A percentile compares a stretch with the other conserved stretches of the same genome.
phyloP scores from a whole-genome alignment of 2,113 vertebrate species.

The Herpetotheres cachinnans region DNA sequence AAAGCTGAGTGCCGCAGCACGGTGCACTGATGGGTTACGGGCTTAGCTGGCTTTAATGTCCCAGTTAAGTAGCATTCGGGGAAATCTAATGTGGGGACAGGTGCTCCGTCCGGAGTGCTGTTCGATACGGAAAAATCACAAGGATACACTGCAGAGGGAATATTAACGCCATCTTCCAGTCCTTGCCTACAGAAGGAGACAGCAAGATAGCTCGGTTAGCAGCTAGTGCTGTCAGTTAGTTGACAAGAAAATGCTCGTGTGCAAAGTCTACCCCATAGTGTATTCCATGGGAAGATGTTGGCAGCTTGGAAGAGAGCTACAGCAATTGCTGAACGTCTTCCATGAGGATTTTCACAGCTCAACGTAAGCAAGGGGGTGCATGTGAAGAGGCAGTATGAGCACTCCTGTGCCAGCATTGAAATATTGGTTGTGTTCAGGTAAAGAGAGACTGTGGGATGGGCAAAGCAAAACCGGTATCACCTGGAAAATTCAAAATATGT shows the following conservation, averaged over 20 bases:
- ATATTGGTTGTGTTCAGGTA: not conserved
- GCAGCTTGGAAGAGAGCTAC: not conserved
- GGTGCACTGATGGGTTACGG: rapidly evolving
- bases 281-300: not conserved
- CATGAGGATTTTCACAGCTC: not conserved
- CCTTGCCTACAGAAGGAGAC: not conserved
- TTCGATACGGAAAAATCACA: not conserved
- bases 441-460: not conserved
- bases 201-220: not conserved
- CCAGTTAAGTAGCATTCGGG: not conserved
- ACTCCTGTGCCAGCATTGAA: not conserved
- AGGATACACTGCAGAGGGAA: not conserved
- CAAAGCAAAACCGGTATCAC: not conserved
- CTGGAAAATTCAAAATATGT: not conserved
- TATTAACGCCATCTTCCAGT: not conserved
- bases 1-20: not conserved
- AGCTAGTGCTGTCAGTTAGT: not conserved
- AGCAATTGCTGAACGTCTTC: not conserved
- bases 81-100: not conserved
- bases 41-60: not conserved
- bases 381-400: not conserved
- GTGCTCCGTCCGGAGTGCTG: not conserved
- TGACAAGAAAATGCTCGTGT: not conserved
- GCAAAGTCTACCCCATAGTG: not conserved
- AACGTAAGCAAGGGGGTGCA: not conserved